phyloP scores from a whole-genome alignment of 1,140 invertebrate genomes.

The Parasteatoda tepidariorum region DNA sequence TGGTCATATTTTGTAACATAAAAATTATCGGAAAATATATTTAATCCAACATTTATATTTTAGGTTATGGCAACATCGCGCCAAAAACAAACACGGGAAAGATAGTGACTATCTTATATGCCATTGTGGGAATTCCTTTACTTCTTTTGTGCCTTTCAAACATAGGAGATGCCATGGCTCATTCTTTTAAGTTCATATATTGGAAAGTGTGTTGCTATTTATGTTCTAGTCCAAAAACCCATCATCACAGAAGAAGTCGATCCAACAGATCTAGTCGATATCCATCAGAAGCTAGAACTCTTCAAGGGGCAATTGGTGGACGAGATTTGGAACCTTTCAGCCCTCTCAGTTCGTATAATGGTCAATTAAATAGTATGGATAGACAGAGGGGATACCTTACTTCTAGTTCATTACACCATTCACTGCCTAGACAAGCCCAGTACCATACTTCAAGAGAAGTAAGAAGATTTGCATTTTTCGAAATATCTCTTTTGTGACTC shows the following conservation, averaged over 20 bases:
- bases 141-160: slow-evolving; percentile 79
- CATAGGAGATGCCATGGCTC: slow-evolving; percentile 68
- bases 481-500: too few species aligned
- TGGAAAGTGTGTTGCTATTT: slow-evolving; percentile 80
- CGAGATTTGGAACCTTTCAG: background rate
- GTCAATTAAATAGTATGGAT: slow-evolving; percentile 1
- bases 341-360: background rate
- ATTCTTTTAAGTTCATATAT: slow-evolving; percentile 90
- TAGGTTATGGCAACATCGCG: slow-evolving; percentile 95
- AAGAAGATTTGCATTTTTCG: background rate
- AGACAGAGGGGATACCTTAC: slow-evolving; percentile 30
- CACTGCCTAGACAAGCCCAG: slow-evolving; percentile 6
- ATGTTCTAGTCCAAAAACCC: slow-evolving; percentile 25
- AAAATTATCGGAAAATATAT: background rate
- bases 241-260: background rate
- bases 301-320: background rate
- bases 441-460: slow-evolving; percentile 36
- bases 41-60: too few species aligned
- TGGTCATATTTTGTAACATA: too few species aligned
- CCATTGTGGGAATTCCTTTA: slow-evolving; percentile 94
- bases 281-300: slow-evolving; percentile 25
- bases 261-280: slow-evolving; percentile 48
- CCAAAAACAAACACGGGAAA: slow-evolving; percentile 93
- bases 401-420: background rate
- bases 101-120: slow-evolving; percentile 92